These are phyloP conservation scores for Nesidiocoris tenuis DNA, from an alignment of 2,888 invertebrate genomes.

Conservation along the genomic window DNA sequence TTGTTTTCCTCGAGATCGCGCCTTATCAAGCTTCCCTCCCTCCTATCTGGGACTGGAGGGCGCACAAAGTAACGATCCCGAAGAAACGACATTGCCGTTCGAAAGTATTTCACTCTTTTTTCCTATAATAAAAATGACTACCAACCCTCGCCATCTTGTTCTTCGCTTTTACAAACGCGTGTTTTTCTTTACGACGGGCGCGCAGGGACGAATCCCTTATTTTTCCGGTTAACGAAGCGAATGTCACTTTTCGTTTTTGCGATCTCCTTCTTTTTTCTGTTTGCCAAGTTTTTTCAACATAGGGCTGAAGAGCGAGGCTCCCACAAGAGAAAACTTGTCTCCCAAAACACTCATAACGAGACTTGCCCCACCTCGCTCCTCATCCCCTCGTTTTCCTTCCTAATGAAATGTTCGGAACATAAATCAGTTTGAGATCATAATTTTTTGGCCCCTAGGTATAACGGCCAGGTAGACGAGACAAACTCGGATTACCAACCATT, in stretches of 20 bases:
- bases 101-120: neutral
- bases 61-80: neutral
- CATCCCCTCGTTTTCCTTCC: neutral
- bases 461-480: neutral
- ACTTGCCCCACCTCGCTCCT: neutral
- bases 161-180: neutral
- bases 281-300: neutral
- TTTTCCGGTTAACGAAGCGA: neutral
- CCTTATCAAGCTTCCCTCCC: neutral
- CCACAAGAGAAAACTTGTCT: neutral
- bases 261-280: neutral
- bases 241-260: neutral
- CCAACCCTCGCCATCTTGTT: neutral
- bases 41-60: neutral
- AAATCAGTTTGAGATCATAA: neutral
- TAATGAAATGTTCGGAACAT: neutral
- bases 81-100: neutral
- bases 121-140: neutral
- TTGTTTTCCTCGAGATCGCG: neutral
- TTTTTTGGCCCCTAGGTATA: neutral
- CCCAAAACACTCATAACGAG: neutral
- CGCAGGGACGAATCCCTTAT: neutral
- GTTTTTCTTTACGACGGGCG: neutral
- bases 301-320: neutral
- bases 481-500: neutral